phyloP scores from a whole-genome alignment of 2,113 vertebrate species.

The Coreoperca whiteheadi region DNA sequence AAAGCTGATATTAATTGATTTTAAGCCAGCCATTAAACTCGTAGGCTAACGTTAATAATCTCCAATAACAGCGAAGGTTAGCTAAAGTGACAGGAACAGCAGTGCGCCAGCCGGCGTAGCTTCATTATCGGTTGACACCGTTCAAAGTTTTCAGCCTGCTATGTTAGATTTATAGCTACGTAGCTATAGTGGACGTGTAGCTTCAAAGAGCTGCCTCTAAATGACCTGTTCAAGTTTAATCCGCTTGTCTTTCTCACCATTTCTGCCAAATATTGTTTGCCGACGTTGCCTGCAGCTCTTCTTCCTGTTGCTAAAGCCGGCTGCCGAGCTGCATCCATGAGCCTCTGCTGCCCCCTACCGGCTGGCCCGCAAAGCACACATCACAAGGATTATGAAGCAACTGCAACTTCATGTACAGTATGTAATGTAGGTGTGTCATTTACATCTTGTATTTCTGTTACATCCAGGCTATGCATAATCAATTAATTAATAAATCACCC shows the following conservation, averaged over 20 bases:
- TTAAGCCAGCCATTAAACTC: too few relatives aligned
- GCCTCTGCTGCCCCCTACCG: slow-evolving; percentile 35
- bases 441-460: too few relatives aligned
- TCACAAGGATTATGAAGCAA: background rate
- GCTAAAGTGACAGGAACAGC: background rate
- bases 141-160: too few relatives aligned
- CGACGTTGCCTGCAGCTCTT: slow-evolving; percentile 38
- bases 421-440: too few relatives aligned
- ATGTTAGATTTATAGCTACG: too few relatives aligned
- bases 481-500: too few relatives aligned
- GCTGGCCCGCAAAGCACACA: background rate
- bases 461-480: background rate
- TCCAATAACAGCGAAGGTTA: background rate
- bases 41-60: background rate
- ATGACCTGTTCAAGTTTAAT: background rate
- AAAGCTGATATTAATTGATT: too few relatives aligned
- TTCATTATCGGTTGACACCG: background rate
- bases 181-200: too few relatives aligned
- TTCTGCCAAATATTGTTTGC: background rate
- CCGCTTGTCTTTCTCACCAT: slow-evolving; percentile 61
- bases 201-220: background rate
- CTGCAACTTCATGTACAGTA: background rate
- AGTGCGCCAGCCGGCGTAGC: background rate
- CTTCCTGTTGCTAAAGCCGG: slow-evolving; percentile 16
- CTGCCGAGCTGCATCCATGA: background rate